phyloP scores from a whole-genome alignment of 2,797 vertebrate species.

The Chaenodraco wilsoni region DNA sequence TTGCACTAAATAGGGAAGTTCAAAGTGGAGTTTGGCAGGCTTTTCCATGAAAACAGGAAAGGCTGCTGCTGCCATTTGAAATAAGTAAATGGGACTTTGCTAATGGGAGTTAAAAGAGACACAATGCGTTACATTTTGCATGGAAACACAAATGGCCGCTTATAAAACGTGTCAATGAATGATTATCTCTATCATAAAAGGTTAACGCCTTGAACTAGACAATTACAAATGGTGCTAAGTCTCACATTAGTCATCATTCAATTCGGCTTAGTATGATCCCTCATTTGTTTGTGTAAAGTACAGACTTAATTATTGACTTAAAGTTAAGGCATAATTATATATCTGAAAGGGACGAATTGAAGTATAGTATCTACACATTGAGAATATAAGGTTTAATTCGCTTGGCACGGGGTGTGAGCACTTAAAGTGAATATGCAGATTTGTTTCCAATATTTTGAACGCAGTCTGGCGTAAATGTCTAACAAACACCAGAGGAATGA shows the following conservation, averaged over 20 bases:
- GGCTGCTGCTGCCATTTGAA: conserved; percentile 8
- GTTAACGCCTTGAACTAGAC: accelerated
- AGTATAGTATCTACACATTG: not conserved
- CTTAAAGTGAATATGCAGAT: accelerated
- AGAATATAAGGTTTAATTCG: accelerated
- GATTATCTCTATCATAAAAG: no score
- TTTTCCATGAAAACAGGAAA: conserved; percentile 79
- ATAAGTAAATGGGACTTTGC: not conserved
- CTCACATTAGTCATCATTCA: not conserved
- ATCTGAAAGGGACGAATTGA: not conserved
- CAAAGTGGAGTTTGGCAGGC: not conserved
- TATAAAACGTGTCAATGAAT: not conserved
- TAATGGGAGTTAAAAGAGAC: conserved; percentile 10
- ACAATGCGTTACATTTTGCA: no score
- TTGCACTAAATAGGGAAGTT: not conserved
- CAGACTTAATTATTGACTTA: not conserved
- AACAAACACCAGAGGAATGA: no score
- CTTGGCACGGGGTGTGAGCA: accelerated
- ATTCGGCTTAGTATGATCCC: not conserved
- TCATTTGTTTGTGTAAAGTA: not conserved
- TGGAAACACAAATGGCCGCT: no score
- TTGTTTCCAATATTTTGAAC: not conserved
- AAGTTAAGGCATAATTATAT: not conserved
- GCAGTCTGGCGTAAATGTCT: not conserved
- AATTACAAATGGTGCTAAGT: no score